Conservation (phyloP, 1,140 invertebrate genomes). For the Cylas formicarius region DNA sequence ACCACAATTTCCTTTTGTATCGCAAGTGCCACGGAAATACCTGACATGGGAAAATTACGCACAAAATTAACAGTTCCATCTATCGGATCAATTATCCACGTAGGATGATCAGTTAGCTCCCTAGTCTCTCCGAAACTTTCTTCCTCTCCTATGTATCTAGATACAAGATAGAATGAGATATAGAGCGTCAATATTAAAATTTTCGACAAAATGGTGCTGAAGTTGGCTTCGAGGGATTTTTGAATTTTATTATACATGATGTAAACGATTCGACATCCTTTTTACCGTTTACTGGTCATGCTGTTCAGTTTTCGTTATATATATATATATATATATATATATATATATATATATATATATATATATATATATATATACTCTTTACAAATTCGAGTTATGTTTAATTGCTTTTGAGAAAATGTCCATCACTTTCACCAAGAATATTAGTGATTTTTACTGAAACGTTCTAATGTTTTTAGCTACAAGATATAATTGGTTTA, state of each 20-base stretch:
- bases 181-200: no score
- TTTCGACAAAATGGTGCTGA: no score
- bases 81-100: slow-evolving; percentile 84
- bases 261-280: slow-evolving; percentile 71
- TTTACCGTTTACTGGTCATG: slow-evolving; percentile 80
- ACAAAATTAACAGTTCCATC: slow-evolving; percentile 72
- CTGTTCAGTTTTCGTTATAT: no score
- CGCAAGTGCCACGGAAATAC: slow-evolving; percentile 58
- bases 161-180: slow-evolving; percentile 13
- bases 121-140: slow-evolving; percentile 51
- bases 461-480: no score
- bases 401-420: no score
- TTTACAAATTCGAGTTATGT: no score
- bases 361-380: no score
- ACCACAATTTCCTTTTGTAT: slow-evolving; percentile 58
- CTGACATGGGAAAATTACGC: slow-evolving; percentile 55
- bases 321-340: no score
- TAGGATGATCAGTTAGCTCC: slow-evolving; percentile 67
- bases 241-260: slow-evolving; percentile 49
- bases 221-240: slow-evolving; percentile 59
- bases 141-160: slow-evolving; percentile 82
- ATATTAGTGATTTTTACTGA: no score
- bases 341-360: no score
- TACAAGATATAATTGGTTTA: no score
- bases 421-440: no score